Evolutionary conservation across 1,140 invertebrate species (phyloP).

Genomic region (Micrasema longulum): DNA sequence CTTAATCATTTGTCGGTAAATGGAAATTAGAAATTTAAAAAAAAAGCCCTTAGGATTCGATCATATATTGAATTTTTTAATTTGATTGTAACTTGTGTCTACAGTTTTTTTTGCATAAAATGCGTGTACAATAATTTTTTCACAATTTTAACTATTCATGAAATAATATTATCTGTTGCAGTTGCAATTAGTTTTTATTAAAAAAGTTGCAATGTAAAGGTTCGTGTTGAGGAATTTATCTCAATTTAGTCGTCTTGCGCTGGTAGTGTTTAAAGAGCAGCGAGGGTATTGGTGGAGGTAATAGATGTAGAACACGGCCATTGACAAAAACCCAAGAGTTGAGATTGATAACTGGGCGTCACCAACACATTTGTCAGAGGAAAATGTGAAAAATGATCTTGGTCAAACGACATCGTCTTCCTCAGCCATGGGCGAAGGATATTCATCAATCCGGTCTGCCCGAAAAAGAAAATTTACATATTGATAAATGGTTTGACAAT

Average conservation of each 20-base stretch:
- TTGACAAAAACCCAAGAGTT: slow-evolving; percentile 38
- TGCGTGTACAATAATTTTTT: too few relatives aligned
- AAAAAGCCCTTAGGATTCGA: too few relatives aligned
- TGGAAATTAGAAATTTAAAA: too few relatives aligned
- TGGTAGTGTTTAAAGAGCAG: background rate
- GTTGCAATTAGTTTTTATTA: background rate
- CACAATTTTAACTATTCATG: too few relatives aligned
- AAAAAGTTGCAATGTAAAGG: background rate
- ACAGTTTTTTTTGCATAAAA: too few relatives aligned
- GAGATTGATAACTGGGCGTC: slow-evolving; percentile 50
- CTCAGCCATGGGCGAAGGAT: slow-evolving; percentile 14
- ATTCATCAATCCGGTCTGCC: slow-evolving; percentile 20
- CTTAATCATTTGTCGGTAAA: too few relatives aligned
- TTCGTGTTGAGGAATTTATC: slow-evolving; percentile 36
- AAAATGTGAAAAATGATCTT: slow-evolving; percentile 49
- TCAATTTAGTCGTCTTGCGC: slow-evolving; percentile 19
- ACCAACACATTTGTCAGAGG: slow-evolving; percentile 48
- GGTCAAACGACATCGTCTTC: slow-evolving; percentile 26
- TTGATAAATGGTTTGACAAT: slow-evolving; percentile 2
- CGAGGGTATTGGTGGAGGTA: slow-evolving; percentile 24
- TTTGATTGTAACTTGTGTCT: too few relatives aligned
- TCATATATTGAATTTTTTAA: too few relatives aligned
- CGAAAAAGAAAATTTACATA: slow-evolving; percentile 28
- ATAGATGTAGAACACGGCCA: slow-evolving; percentile 50
- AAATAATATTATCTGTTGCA: too few relatives aligned